Base-by-base conservation (phyloP, 2,113 vertebrate genomes). In the Mus pahari region DNA sequence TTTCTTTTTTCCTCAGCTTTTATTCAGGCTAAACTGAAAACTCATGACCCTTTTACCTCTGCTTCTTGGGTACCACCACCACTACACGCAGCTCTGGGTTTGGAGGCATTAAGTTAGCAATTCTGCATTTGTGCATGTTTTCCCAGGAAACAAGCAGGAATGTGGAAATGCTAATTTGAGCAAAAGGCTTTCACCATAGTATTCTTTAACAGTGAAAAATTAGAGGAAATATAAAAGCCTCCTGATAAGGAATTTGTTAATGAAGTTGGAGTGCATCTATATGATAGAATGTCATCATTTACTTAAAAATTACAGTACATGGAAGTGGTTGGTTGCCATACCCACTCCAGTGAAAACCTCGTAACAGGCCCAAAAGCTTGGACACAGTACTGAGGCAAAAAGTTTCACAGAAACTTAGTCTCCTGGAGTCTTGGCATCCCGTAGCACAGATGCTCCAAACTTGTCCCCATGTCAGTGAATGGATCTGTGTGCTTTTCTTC, bases 261-360 rank as follows among this genome's bases (percentile, higher is more conserved):
- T 70, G 73, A 90, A 83, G 60, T 62, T 84, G 50, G 81, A 33
- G 64, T 83, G 45, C 50, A 68, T 14, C 20, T 60, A 1, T 55
- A 24, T 94, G 73, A 62, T n/a, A 42, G 48, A 89, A 55, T 86
- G 48, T 3, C 58, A 62, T 94, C 42, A 77, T 84, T 28, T 66
- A 48, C 33, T 92, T 88, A 82, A 86, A 92, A 93, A 73, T 62
- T 42, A 42, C 39, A 53, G 68, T 60, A 4, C 60, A 39, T 42
- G 82, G 42, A 79, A 70, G 62, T 75, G 77, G 64, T 50, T 93
- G n/a, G n/a, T n/a, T n/a, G n/a, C n/a, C n/a, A n/a, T n/a, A n/a
- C n/a, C n/a, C n/a, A n/a, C n/a, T n/a, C n/a, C n/a, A n/a, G n/a
- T n/a, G n/a, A n/a, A n/a, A n/a, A n/a, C n/a, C n/a, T n/a, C n/a